Percentiles rank a stretch among this genome's conserved stretches.
Conservation (phyloP, 2,113 vertebrate species). For the Monopterus albus region DNA sequence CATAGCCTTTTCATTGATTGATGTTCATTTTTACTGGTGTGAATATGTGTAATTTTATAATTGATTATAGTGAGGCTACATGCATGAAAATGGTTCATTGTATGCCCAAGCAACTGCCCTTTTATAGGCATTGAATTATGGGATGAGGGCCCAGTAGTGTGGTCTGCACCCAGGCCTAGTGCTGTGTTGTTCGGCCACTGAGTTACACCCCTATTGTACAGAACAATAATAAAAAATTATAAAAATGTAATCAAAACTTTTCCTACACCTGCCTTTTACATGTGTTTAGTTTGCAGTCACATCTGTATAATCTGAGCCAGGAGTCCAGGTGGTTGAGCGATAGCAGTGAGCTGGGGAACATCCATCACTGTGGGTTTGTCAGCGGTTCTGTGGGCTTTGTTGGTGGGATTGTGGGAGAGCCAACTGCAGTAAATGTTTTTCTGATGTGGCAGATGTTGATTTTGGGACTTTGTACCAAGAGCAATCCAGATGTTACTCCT, state of each 20-base stretch:
- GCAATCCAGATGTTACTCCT: constrained; percentile 67
- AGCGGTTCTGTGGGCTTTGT: constrained; percentile 58
- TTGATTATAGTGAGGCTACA: no score
- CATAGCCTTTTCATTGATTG: no score
- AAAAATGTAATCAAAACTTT: constrained; percentile 19
- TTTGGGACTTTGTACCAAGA: constrained; percentile 56
- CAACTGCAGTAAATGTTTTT: constrained; percentile 69
- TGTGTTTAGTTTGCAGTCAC: constrained; percentile 44
- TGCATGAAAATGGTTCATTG: no score
- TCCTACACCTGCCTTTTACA: constrained; percentile 53
- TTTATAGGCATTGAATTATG: no score
- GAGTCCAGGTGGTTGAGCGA: constrained; percentile 54
- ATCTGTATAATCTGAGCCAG: constrained; percentile 35
- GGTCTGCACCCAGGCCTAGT: no score
- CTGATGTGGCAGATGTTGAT: constrained; percentile 70
- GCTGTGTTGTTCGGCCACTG: no score
- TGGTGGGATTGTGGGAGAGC: constrained; percentile 60
- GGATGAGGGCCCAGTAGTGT: no score
- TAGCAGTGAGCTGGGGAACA: constrained; percentile 59
- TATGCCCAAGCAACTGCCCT: no score
- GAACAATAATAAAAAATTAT: constrained; percentile 34
- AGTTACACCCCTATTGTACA: background rate
- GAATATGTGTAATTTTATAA: no score
- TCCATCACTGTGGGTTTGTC: constrained; percentile 56
- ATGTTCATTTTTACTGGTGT: no score